A percentile compares a stretch with the other conserved stretches of the same genome.
Evolutionary conservation across 2,113 vertebrate species (phyloP).

Genomic region (Odocoileus hemionus): DNA sequence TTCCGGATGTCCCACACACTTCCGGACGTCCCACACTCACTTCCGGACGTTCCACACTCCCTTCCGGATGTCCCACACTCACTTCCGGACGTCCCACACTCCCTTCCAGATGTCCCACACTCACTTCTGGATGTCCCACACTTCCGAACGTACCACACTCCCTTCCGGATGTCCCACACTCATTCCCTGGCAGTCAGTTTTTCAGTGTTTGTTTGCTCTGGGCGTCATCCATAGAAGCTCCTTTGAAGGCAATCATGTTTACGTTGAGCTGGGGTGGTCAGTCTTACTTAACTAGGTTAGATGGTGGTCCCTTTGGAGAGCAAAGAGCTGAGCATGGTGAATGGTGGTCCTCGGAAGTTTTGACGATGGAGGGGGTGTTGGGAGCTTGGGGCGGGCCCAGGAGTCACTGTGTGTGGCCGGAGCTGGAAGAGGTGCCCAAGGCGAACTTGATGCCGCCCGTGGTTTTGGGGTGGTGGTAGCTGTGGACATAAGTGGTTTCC

Average conservation of each 20-base stretch:
- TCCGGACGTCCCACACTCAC: not conserved
- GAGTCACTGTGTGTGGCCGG: too few relatives aligned
- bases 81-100: too few relatives aligned
- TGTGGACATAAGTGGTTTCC: not conserved
- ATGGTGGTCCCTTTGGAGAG: not conserved
- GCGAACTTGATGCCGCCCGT: not conserved
- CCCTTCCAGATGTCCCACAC: too few relatives aligned
- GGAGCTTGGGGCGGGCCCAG: not conserved
- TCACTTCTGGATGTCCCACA: too few relatives aligned
- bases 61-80: not conserved
- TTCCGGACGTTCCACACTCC: too few relatives aligned
- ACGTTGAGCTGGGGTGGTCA: too few relatives aligned
- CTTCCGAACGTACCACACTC: too few relatives aligned
- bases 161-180: too few relatives aligned
- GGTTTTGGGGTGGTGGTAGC: not conserved
- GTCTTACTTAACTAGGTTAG: not conserved
- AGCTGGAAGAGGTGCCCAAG: not conserved
- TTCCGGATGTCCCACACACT: not conserved
- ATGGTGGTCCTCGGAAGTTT: not conserved
- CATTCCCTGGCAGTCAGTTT: not conserved
- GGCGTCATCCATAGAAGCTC: not conserved
- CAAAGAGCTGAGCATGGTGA: not conserved
- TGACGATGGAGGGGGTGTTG: not conserved
- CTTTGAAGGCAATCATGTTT: not conserved
- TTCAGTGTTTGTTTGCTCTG: not conserved